A percentile compares a stretch with the other conserved stretches of the same genome.
Conservation (phyloP, 2,797 vertebrate genomes). For the Eleutherodactylus coqui region DNA sequence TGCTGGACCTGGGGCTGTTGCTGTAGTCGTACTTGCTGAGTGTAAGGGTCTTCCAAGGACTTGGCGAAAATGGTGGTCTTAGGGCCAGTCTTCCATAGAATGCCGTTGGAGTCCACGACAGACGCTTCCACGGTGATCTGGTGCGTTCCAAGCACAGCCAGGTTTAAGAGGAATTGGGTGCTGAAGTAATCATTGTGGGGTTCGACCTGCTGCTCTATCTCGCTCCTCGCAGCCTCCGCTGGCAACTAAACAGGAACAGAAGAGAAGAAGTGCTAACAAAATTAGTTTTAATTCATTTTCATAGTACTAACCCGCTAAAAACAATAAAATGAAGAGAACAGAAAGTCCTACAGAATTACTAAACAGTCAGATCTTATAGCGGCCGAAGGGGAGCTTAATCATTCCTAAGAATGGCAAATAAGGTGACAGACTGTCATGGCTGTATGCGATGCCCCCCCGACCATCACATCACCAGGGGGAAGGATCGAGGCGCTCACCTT, state of each 20-base stretch:
- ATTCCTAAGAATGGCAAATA: too few species aligned
- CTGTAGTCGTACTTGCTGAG: slow-evolving; percentile 93
- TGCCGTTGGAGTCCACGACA: slow-evolving; percentile 90
- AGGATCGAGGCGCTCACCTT: too few species aligned
- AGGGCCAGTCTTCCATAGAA: slow-evolving; percentile 95
- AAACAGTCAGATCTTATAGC: too few species aligned
- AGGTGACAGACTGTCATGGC: too few species aligned
- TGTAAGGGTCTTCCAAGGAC: slow-evolving; percentile 94
- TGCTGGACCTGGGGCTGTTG: slow-evolving; percentile 81
- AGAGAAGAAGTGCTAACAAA: not conserved
- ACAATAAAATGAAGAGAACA: not conserved
- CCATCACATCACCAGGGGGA: too few species aligned
- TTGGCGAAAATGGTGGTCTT: slow-evolving; percentile 91
- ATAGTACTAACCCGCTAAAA: not conserved
- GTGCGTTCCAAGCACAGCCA: slow-evolving; percentile 90
- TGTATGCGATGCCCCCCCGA: too few species aligned
- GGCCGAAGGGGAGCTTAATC: too few species aligned
- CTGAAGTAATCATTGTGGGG: slow-evolving; percentile 99
- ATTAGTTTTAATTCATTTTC: not conserved
- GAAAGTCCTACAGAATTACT: too few species aligned
- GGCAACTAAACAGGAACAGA: slow-evolving; percentile 80
- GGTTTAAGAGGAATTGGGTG: slow-evolving; percentile 95
- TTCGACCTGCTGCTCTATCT: slow-evolving; percentile 95
- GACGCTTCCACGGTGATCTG: slow-evolving; percentile 93
- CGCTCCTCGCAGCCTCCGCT: slow-evolving; percentile 87